phyloP scores from a whole-genome alignment of 2,113 vertebrate species.

The Strix aluco region DNA sequence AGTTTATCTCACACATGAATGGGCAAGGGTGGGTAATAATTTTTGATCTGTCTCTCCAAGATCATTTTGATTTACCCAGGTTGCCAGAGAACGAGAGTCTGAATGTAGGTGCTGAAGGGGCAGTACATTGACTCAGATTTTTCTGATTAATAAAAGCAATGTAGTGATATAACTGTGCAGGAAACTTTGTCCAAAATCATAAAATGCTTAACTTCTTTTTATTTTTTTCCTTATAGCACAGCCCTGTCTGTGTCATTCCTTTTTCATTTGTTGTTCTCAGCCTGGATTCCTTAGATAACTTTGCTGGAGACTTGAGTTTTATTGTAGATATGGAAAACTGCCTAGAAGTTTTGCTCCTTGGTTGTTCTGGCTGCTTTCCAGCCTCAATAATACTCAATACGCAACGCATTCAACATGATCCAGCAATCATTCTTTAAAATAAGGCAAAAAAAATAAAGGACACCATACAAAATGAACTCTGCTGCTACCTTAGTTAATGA shows the following conservation, averaged over 20 bases:
- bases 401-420: not conserved
- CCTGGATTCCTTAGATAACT: slow-evolving; percentile 56
- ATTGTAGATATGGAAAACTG: slow-evolving; percentile 34
- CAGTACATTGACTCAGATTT: not conserved
- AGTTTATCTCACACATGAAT: not conserved
- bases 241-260: slow-evolving; percentile 15
- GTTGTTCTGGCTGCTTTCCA: slow-evolving; percentile 18
- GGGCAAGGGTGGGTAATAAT: not conserved
- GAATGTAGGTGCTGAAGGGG: not conserved
- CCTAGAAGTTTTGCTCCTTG: not conserved
- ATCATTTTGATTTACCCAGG: not conserved
- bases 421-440: not conserved
- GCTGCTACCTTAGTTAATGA: not conserved
- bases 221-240: not conserved
- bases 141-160: not conserved
- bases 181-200: not conserved
- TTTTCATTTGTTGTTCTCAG: slow-evolving; percentile 5
- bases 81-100: not conserved
- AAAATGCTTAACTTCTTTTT: not conserved
- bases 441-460: not conserved
- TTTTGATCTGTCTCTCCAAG: not conserved
- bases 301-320: not conserved
- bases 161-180: not conserved
- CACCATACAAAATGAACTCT: not conserved
- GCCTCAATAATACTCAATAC: not conserved